phyloP scores from a whole-genome alignment of 2,888 invertebrate species.

The Capitulum mitella region DNA sequence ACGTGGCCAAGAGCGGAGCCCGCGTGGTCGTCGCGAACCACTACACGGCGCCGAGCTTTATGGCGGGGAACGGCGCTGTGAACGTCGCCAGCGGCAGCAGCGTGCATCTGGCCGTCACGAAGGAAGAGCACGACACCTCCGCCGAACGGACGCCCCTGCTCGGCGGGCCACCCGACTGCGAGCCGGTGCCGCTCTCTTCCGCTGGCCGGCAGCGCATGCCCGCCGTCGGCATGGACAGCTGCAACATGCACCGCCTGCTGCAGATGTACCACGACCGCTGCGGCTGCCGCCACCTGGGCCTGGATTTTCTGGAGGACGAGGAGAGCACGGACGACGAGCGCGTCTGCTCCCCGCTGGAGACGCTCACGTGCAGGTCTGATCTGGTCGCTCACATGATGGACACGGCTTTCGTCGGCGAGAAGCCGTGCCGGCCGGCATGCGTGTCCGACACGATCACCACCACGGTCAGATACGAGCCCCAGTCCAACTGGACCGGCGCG shows the following conservation, averaged over 20 bases:
- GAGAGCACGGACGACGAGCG: background rate
- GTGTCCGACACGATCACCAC: background rate
- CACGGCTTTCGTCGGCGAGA: background rate
- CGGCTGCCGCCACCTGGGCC: background rate
- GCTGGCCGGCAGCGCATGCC: constrained; percentile 27
- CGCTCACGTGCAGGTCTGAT: background rate
- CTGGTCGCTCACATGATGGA: background rate
- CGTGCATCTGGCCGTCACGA: too few species aligned
- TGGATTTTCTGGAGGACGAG: background rate
- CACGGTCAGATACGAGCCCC: background rate
- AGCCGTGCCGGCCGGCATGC: background rate
- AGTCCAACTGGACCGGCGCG: background rate
- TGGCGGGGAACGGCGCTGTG: too few species aligned
- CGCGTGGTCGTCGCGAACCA: too few species aligned
- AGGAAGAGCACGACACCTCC: too few species aligned
- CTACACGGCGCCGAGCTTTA: too few species aligned
- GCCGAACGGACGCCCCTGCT: too few species aligned
- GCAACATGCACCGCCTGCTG: constrained; percentile 30
- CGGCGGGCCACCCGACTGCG: too few species aligned
- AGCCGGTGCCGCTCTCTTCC: too few species aligned
- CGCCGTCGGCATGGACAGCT: constrained; percentile 26
- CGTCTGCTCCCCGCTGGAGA: background rate
- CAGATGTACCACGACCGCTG: background rate
- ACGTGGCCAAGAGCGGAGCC: too few species aligned
- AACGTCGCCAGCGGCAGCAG: too few species aligned